A percentile compares a stretch with the other conserved stretches of the same genome.
Evolutionary conservation across 1,140 invertebrate genomes (phyloP).

Genomic region (Neodiprion fabricii): DNA sequence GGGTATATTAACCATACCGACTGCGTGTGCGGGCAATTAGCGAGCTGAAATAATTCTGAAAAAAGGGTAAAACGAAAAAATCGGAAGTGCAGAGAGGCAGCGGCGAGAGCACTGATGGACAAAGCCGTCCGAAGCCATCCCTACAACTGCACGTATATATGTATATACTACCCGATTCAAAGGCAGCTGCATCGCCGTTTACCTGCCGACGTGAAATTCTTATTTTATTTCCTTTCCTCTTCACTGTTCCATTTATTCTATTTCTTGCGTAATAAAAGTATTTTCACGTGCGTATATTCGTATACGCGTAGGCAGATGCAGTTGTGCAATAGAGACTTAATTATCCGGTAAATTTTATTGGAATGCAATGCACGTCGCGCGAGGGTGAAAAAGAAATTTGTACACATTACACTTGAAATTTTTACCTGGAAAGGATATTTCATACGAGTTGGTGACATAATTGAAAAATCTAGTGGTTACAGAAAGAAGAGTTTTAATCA

Average conservation of each 20-base stretch:
- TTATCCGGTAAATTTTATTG: too few species aligned
- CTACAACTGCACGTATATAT: background rate
- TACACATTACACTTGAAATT: too few species aligned
- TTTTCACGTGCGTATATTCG: background rate
- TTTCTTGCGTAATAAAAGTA: background rate
- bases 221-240: background rate
- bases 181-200: background rate
- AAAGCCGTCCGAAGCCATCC: background rate
- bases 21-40: background rate
- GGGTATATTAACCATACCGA: too few species aligned
- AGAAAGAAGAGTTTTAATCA: too few species aligned
- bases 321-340: too few species aligned
- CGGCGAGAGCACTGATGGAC: background rate
- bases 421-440: too few species aligned
- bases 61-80: background rate
- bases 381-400: too few species aligned
- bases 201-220: background rate
- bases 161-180: background rate
- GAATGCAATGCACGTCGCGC: too few species aligned
- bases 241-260: background rate
- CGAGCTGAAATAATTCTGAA: background rate
- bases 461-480: too few species aligned
- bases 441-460: too few species aligned
- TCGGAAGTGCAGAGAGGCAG: background rate
- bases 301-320: background rate